Base-by-base conservation (phyloP, 1,140 invertebrate genomes). In the Penaeus chinensis region DNA sequence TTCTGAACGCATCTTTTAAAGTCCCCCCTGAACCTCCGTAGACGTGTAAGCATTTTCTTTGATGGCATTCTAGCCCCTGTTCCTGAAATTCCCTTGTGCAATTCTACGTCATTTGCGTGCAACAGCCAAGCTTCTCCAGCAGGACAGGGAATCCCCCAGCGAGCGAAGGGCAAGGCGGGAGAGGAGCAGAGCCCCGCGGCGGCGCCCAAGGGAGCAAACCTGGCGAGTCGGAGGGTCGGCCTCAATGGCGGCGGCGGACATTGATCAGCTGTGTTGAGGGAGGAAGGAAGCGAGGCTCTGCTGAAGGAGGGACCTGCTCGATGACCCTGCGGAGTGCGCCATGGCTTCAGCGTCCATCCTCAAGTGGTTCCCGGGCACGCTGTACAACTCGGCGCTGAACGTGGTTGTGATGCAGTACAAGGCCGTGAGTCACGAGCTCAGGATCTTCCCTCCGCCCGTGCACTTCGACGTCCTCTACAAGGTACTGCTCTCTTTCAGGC, bases 321-420 rank as follows among this genome's bases (percentile, higher is more conserved):
- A 32, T 27, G 66, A 42, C n/a, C 61, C 47, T 63, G 60, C 32
- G 42, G 42, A 83, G 32, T 66, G 18, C 24, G 47, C 32, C 77
- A 87, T 87, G 86, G 86, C 86, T 42, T 86, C 77, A 65, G 80
- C 86, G n/a, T 87, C 79, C 37, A 65, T 87, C 54, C 78, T 87
- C 80, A 87, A 87, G 24, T 83, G 86, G 86, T 82, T 82, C 71
- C 86, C 86, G 27, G 80, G 74, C 47, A 82, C 86, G 3, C 80
- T 87, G 4, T 87, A 87, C n/a, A 82, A 87, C 71, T 66, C 86
- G 27, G 80, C 86, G 37, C 71, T 87, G 5, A 87, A 87, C 18
- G 81, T 82, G 71, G 86, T 87, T 54, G 86, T 87, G 24, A 32
- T 77, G 16, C 81, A 87, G 13, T 87, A 87, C 32, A 83, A 83